Evolutionary conservation across 1,140 invertebrate genomes (phyloP).

Genomic region (Agraylea sexmaculata): DNA sequence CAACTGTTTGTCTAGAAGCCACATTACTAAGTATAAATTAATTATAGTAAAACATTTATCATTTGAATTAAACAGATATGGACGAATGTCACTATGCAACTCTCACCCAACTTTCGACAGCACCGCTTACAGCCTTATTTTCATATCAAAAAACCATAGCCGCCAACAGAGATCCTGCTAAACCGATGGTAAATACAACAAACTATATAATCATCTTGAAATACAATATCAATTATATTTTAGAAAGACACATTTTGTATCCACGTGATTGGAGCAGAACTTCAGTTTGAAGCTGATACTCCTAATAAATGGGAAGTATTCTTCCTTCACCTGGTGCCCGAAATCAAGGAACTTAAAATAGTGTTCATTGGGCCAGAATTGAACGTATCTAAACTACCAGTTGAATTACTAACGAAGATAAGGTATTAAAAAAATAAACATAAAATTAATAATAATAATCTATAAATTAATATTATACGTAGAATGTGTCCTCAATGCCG

Average conservation of each 20-base stretch:
- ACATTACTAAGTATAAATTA: too few relatives aligned
- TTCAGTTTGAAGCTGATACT: constrained; percentile 55
- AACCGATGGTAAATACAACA: constrained; percentile 23
- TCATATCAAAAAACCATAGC: constrained; percentile 37
- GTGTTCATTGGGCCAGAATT: constrained; percentile 54
- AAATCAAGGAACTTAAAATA: constrained; percentile 41
- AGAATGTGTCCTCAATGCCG: constrained; percentile 40
- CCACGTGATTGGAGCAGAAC: constrained; percentile 53
- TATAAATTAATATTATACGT: constrained; percentile 8
- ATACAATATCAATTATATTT: too few relatives aligned
- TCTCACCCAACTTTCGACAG: constrained; percentile 50
- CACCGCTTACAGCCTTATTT: constrained; percentile 49
- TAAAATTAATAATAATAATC: too few relatives aligned
- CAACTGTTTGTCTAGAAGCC: too few relatives aligned
- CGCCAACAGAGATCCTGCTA: constrained; percentile 13
- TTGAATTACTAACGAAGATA: constrained; percentile 37
- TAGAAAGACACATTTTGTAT: constrained; percentile 35
- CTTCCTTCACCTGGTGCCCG: constrained; percentile 49
- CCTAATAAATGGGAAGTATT: constrained; percentile 58
- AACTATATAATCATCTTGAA: not conserved
- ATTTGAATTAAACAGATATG: constrained; percentile 38
- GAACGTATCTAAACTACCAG: constrained; percentile 39
- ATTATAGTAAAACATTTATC: too few relatives aligned
- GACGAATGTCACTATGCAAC: constrained; percentile 48
- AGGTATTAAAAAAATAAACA: constrained; percentile 24